Evolutionary conservation across 2,113 vertebrate species (phyloP).

Genomic region (Hemichromis elongatus): DNA sequence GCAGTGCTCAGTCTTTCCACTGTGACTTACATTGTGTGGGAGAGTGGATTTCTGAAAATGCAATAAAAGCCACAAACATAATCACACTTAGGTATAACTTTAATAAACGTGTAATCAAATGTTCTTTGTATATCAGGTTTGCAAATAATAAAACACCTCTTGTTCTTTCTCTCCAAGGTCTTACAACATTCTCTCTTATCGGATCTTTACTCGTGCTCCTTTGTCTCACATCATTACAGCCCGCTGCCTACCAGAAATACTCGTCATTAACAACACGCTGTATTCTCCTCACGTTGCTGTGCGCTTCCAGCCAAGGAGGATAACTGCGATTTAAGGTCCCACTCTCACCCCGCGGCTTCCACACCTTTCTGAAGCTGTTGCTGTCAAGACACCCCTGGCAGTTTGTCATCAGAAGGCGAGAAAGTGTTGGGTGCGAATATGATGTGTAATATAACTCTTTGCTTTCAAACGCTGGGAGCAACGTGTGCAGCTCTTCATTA

Average conservation of each 20-base stretch:
- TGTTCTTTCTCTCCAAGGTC: not conserved
- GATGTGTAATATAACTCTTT: not conserved
- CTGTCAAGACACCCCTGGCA: not conserved
- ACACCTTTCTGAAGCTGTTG: constrained; percentile 14
- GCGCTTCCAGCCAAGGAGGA: not conserved
- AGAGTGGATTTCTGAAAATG: not conserved
- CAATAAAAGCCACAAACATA: not conserved
- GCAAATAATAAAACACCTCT: not conserved
- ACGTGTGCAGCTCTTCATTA: not conserved
- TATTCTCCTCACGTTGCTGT: constrained; percentile 2
- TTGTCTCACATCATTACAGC: constrained; percentile 13
- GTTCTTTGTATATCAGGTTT: not conserved
- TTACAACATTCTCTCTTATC: not conserved
- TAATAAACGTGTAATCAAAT: not conserved
- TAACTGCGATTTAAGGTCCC: constrained; percentile 11
- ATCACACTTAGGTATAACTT: not conserved
- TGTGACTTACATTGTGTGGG: not conserved
- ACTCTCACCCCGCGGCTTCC: constrained; percentile 1
- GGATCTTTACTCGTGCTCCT: constrained; percentile 7
- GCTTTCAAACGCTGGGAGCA: not conserved
- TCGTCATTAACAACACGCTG: constrained; percentile 1
- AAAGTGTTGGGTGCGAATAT: not conserved
- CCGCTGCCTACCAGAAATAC: not conserved
- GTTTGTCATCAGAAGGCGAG: not conserved
- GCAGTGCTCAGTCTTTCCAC: not conserved